Conservation (phyloP, 2,113 vertebrate species). For the Thamnaconus septentrionalis region DNA sequence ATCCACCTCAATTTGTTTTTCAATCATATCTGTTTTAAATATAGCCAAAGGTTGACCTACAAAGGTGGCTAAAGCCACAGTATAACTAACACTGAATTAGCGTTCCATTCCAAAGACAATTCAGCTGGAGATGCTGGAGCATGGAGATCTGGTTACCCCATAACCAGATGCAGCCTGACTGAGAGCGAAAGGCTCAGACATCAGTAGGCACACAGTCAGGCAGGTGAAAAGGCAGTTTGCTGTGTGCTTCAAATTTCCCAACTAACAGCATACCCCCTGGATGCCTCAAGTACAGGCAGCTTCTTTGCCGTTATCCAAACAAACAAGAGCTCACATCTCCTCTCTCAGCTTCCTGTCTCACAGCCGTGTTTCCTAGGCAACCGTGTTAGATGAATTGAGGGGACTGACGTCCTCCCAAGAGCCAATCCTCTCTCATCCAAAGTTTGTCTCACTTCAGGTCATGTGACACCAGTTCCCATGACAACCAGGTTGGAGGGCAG, state of each 20-base stretch:
- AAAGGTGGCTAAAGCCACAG: too few relatives aligned
- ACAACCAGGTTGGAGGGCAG: conserved; percentile 81
- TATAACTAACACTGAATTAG: too few relatives aligned
- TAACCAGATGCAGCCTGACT: too few relatives aligned
- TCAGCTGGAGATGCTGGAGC: too few relatives aligned
- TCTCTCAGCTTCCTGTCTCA: conserved; percentile 75
- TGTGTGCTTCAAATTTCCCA: conserved; percentile 37
- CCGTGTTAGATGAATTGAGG: conserved; percentile 79
- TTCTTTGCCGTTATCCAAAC: conserved; percentile 74
- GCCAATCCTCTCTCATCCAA: conserved; percentile 76
- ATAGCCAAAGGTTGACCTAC: too few relatives aligned
- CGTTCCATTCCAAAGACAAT: too few relatives aligned
- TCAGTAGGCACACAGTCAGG: too few relatives aligned
- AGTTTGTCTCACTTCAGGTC: conserved; percentile 79
- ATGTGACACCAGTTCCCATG: conserved; percentile 80
- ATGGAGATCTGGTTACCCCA: too few relatives aligned
- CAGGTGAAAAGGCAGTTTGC: neutral
- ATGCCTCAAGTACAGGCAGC: conserved; percentile 61
- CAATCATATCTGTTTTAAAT: too few relatives aligned
- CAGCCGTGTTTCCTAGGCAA: conserved; percentile 82
- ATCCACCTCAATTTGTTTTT: too few relatives aligned
- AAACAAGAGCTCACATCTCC: conserved; percentile 75
- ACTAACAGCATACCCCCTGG: conserved; percentile 47
- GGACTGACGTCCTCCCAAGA: conserved; percentile 74
- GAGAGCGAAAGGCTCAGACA: too few relatives aligned